A percentile compares a stretch with the other conserved stretches of the same genome.
Evolutionary conservation across 2,888 invertebrate species (phyloP).

Genomic region (Tiphia femorata): DNA sequence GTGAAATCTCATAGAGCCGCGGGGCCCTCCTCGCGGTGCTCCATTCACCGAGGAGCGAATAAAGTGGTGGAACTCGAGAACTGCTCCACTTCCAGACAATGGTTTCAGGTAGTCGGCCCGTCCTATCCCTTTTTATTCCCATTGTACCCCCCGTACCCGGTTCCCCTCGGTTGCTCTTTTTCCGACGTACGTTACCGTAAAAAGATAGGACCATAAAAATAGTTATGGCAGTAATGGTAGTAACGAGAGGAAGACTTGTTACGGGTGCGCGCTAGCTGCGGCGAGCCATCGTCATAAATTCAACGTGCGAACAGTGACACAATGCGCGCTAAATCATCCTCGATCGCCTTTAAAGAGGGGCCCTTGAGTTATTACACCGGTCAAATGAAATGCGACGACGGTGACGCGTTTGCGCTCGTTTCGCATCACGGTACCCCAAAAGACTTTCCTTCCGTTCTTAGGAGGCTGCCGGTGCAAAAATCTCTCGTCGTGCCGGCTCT

Average conservation of each 20-base stretch:
- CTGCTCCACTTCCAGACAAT: conserved; percentile 57
- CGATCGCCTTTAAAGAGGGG: conserved; percentile 45
- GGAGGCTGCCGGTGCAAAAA: too few species aligned
- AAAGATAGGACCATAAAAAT: conserved; percentile 53
- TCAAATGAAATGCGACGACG: neutral
- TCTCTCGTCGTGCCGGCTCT: too few species aligned
- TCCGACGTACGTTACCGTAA: conserved; percentile 12
- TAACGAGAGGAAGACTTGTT: conserved; percentile 50
- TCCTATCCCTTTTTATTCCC: conserved; percentile 19
- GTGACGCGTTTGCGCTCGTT: neutral
- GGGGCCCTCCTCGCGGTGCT: conserved; percentile 49
- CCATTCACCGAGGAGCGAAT: conserved; percentile 49
- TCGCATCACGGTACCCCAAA: neutral
- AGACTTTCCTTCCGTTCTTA: too few species aligned
- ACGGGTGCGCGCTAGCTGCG: conserved; percentile 32
- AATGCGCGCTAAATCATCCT: conserved; percentile 57
- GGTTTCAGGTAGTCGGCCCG: conserved; percentile 48
- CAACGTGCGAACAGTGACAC: conserved; percentile 53
- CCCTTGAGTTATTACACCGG: conserved; percentile 48
- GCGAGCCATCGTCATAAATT: conserved; percentile 48
- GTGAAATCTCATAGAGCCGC: conserved; percentile 20
- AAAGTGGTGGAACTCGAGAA: conserved; percentile 56
- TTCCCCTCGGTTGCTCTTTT: neutral
- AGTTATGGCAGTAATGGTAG: conserved; percentile 55
- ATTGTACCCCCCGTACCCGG: conserved; percentile 5